Conservation (phyloP, 2,113 vertebrate species). For the Vidua chalybeata region DNA sequence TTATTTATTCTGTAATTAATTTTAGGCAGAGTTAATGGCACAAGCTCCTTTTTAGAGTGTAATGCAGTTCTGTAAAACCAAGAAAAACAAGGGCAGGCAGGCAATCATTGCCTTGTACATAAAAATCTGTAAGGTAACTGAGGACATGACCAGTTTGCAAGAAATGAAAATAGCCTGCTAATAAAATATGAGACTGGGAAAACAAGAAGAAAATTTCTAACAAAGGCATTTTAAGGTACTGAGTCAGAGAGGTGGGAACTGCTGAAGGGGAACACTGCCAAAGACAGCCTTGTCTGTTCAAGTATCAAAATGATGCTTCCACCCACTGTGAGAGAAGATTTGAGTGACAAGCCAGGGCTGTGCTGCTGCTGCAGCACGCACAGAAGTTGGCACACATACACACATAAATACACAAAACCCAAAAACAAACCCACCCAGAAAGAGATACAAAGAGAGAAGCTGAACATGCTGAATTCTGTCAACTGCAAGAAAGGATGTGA, state of each 20-base stretch:
- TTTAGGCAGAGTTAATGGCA: not conserved
- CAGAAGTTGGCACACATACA: not conserved
- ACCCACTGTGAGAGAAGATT: not conserved
- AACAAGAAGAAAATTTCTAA: not conserved
- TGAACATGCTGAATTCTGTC: slow-evolving; percentile 33
- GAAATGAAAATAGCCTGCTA: not conserved
- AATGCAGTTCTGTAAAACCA: not conserved
- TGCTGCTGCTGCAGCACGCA: not conserved
- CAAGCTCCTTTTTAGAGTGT: not conserved
- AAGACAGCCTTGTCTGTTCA: slow-evolving; percentile 14
- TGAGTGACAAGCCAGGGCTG: slow-evolving; percentile 16
- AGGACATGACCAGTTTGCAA: not conserved
- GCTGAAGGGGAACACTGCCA: not conserved
- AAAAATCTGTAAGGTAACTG: not conserved
- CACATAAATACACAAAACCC: slow-evolving; percentile 1
- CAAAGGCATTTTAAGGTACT: slow-evolving; percentile 26
- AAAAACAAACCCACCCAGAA: slow-evolving; percentile 6
- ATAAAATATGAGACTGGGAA: not conserved
- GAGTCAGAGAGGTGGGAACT: slow-evolving; percentile 33
- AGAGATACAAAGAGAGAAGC: not conserved
- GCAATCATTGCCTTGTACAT: not conserved
- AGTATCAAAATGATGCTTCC: slow-evolving; percentile 1
- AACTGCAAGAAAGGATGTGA: slow-evolving; percentile 15
- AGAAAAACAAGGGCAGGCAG: not conserved
- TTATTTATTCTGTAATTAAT: slow-evolving; percentile 38